Percentiles rank a stretch among this genome's conserved stretches.
phyloP scores from a whole-genome alignment of 2,888 invertebrate genomes.

The Limnephilus lunatus region DNA sequence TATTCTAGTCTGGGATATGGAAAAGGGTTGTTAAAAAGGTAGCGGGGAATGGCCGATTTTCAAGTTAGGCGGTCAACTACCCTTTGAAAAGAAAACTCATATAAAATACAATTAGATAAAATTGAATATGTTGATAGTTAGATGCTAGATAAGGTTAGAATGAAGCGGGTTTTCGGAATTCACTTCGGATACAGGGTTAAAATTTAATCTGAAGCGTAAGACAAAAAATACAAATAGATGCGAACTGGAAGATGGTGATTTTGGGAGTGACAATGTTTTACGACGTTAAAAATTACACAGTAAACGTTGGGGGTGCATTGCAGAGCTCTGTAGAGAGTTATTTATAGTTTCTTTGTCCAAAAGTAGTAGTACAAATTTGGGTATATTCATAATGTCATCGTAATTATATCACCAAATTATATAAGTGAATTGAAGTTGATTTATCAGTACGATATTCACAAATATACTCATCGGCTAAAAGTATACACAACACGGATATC shows the following conservation, averaged over 20 bases:
- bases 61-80: background rate
- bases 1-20: background rate
- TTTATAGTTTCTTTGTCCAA: no score
- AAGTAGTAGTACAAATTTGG: no score
- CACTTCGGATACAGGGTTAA: background rate
- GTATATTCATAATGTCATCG: no score
- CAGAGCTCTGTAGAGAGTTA: no score
- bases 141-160: background rate
- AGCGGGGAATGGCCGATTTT: background rate
- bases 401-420: no score
- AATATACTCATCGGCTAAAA: background rate
- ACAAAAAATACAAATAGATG: background rate
- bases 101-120: background rate
- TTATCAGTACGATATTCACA: background rate
- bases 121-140: background rate
- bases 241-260: background rate
- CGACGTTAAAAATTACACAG: no score
- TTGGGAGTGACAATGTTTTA: background rate
- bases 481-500: background rate
- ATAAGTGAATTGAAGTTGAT: no score
- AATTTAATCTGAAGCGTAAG: background rate
- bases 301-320: no score
- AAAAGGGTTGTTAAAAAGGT: background rate
- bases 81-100: background rate
- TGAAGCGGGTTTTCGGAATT: background rate